Percentiles rank a stretch among this genome's conserved stretches.
Conservation (phyloP, 1,140 invertebrate genomes). For the Ceratitis capitata region DNA sequence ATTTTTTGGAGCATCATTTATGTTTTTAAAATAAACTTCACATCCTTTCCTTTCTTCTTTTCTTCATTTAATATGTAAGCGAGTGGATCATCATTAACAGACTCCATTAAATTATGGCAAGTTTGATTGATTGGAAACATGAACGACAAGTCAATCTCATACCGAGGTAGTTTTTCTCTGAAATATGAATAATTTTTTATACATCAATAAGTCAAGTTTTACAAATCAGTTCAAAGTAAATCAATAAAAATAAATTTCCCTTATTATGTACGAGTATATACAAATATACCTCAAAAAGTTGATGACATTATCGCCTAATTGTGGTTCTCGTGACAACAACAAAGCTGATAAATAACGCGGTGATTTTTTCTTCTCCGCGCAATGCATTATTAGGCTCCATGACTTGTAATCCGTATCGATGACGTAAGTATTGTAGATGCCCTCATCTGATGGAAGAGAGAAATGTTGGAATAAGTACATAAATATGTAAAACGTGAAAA, state of each 20-base stretch:
- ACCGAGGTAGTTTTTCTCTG: conserved; percentile 73
- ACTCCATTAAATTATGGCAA: conserved; percentile 61
- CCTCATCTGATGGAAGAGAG: conserved; percentile 74
- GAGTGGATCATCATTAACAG: conserved; percentile 58
- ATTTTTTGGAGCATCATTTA: not conserved
- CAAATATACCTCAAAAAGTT: conserved; percentile 52
- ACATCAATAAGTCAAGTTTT: too few relatives aligned
- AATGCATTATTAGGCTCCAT: conserved; percentile 85
- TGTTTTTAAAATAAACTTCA: conserved; percentile 42
- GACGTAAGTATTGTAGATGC: conserved; percentile 88
- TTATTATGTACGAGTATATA: too few relatives aligned
- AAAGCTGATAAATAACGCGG: conserved; percentile 85
- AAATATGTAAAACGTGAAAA: not conserved
- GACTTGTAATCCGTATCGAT: conserved; percentile 83
- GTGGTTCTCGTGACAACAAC: conserved; percentile 75
- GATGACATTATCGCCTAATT: conserved; percentile 71
- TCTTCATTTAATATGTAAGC: conserved; percentile 56
- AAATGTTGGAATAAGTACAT: not conserved
- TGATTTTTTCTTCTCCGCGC: conserved; percentile 82
- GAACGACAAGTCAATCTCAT: conserved; percentile 82
- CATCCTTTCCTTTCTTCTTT: conserved; percentile 39
- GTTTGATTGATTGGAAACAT: conserved; percentile 83
- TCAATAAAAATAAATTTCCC: too few relatives aligned
- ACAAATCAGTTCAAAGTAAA: too few relatives aligned
- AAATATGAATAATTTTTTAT: too few relatives aligned